These are phyloP conservation scores for Pinna nobilis DNA, from an alignment of 1,140 invertebrate genomes.

Conservation along the genomic window DNA sequence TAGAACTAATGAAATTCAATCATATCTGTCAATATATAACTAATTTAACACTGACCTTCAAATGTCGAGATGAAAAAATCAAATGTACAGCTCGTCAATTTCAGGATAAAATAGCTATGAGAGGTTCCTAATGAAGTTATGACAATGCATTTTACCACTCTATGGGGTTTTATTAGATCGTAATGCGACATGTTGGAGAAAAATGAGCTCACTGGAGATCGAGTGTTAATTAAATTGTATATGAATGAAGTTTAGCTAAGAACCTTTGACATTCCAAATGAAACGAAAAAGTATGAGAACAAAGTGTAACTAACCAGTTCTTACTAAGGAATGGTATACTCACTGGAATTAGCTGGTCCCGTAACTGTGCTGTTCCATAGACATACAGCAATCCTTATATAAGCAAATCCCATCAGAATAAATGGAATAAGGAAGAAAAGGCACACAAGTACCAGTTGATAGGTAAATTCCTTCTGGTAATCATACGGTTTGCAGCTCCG, in stretches of 20 bases:
- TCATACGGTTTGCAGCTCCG: conserved; percentile 34
- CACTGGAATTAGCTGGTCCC: neutral
- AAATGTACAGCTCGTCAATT: too few species aligned
- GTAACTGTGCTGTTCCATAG: conserved; percentile 83
- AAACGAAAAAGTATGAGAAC: neutral
- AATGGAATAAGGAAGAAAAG: conserved; percentile 86
- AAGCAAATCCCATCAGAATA: conserved; percentile 88
- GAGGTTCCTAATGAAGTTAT: too few species aligned
- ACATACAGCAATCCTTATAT: conserved; percentile 87
- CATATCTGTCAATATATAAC: neutral
- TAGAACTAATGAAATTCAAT: neutral
- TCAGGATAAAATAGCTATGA: too few species aligned
- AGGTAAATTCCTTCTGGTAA: conserved; percentile 75
- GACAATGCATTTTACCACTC: too few species aligned
- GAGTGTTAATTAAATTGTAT: too few species aligned
- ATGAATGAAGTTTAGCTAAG: neutral
- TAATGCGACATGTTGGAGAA: too few species aligned
- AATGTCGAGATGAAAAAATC: neutral
- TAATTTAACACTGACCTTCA: neutral
- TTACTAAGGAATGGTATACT: conserved; percentile 22
- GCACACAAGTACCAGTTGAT: conserved; percentile 81
- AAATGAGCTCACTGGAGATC: too few species aligned
- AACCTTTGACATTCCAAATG: neutral
- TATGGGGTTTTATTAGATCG: too few species aligned
- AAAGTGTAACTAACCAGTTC: neutral